phyloP scores from a whole-genome alignment of 2,888 invertebrate genomes.

The Dynastes hyllus region DNA sequence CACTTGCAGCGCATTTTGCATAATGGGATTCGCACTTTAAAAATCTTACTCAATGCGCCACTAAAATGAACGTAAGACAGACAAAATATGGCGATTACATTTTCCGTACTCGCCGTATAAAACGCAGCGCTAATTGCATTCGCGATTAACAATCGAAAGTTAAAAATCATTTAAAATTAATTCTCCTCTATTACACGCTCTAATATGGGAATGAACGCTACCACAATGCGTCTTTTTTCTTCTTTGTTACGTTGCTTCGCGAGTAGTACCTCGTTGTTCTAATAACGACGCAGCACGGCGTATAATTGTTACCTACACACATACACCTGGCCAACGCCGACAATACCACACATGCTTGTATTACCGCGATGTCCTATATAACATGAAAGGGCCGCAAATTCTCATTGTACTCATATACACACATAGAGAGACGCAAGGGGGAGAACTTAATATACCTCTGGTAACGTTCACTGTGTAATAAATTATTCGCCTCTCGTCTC shows the following conservation, averaged over 20 bases:
- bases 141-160: no score
- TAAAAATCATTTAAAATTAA: not conserved
- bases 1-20: constrained; percentile 43
- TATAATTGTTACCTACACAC: no score
- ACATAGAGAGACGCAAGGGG: not conserved
- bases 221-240: not conserved
- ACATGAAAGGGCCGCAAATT: constrained; percentile 39
- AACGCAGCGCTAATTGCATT: no score
- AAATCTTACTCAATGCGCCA: constrained; percentile 11
- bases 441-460: constrained; percentile 43
- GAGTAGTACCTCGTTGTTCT: not conserved
- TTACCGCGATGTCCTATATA: constrained; percentile 49
- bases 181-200: not conserved
- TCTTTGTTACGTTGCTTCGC: not conserved
- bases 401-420: constrained; percentile 32
- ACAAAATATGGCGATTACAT: no score
- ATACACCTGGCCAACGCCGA: not conserved
- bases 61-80: not conserved
- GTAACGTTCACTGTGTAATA: constrained; percentile 27
- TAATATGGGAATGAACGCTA: not conserved
- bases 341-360: constrained; percentile 14
- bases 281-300: not conserved
- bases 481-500: constrained; percentile 36
- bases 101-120: no score
- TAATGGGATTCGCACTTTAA: no score